Conservation (phyloP, 30 jellyfish, hydroid and myxozoan genomes). For the Morbakka virulenta region DNA sequence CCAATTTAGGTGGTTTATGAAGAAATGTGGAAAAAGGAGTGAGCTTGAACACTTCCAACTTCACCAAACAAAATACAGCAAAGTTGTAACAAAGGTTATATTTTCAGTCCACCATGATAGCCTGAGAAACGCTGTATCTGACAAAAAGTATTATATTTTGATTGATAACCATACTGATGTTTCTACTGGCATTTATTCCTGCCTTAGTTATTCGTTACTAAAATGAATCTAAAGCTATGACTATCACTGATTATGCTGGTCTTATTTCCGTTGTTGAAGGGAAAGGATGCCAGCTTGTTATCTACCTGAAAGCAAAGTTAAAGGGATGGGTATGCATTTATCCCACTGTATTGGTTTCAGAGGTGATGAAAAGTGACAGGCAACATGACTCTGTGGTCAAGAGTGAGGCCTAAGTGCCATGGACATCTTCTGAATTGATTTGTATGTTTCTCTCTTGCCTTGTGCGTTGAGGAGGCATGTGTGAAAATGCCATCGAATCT, state of each 20-base stretch:
- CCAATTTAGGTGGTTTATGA: not conserved
- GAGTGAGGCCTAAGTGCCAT: slow-evolving; percentile 35
- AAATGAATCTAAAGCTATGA: slow-evolving; percentile 8
- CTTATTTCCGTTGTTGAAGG: not conserved
- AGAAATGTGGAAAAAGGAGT: not conserved
- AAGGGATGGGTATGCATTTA: slow-evolving; percentile 21
- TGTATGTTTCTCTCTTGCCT: slow-evolving; percentile 54
- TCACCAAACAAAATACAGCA: no score
- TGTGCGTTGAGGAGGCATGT: slow-evolving; percentile 34
- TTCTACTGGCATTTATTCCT: slow-evolving; percentile 10
- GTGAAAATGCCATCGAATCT: slow-evolving; percentile 54
- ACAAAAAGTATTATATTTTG: slow-evolving; percentile 25
- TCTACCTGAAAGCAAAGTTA: not conserved
- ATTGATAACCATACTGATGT: slow-evolving; percentile 56
- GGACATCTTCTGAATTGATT: slow-evolving; percentile 35
- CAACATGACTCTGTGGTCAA: no score
- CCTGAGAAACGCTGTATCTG: slow-evolving; percentile 12
- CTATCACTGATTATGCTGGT: not conserved
- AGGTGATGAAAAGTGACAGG: slow-evolving; percentile 51
- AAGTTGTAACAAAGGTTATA: no score
- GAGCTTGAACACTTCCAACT: not conserved
- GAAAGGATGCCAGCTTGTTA: slow-evolving; percentile 19
- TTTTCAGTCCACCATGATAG: slow-evolving; percentile 26
- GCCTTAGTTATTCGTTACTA: slow-evolving; percentile 24
- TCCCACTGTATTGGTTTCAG: slow-evolving; percentile 42